Evolutionary conservation across 2,888 invertebrate genomes (phyloP), one percentile per base, ranked within the genome.

Genomic region (Capitulum mitella): DNA sequence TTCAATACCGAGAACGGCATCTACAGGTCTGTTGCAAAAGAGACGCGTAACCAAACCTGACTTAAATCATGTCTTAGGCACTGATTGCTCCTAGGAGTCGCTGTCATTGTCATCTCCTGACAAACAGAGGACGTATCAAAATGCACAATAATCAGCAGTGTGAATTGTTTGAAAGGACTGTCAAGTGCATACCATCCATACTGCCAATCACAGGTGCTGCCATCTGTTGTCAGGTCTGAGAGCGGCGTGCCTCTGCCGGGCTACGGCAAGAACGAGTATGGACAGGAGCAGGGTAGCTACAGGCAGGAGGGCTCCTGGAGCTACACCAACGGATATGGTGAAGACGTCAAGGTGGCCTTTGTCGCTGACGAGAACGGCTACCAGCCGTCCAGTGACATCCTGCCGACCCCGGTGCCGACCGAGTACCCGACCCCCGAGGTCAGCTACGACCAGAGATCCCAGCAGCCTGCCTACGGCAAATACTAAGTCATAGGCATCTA

Each of bases 1-100:
- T 64, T 64, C 64, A 16, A 8, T 34, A 64, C 64, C 32, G 64
- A 64, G 64, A 64, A 64, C 64, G 64, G 64, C 64, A 64, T 64
- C 64, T 64, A 64, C 64, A 64, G 64, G 64, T 64, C 64, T 29
- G 64, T 16, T n/a, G n/a, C n/a, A n/a, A 16, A 43, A 43, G 12
- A 43, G 43, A 43, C 12, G 5, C 12, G 43, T 8, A 12, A 43
- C 43, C 12, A 12, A 5, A 43, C 43, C 5, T 43, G 43, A n/a
- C n/a, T n/a, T n/a, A n/a, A n/a, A n/a, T n/a, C n/a, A n/a, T n/a
- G n/a, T n/a, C n/a, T n/a, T n/a, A n/a, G n/a, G n/a, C n/a, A n/a
- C n/a, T n/a, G n/a, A n/a, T n/a, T n/a, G n/a, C n/a, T n/a, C n/a
- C n/a, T n/a, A n/a, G n/a, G n/a, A n/a, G n/a, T n/a, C n/a, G n/a